These are phyloP conservation scores for Siderastrea radians DNA, from an alignment of 92 coral and sea anemone genomes.

Conservation along the genomic window DNA sequence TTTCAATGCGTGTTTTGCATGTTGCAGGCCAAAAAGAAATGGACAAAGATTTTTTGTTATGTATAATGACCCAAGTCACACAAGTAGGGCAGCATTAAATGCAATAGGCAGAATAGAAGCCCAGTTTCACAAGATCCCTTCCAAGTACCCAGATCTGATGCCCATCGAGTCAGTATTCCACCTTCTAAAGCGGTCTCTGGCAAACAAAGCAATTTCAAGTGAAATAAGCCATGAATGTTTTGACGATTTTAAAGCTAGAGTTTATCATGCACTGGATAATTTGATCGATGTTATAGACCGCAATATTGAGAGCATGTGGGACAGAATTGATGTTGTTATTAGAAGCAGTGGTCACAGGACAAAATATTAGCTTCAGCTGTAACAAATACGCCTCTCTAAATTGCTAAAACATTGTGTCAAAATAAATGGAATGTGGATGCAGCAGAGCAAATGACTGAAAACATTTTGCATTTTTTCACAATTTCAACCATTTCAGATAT, in stretches of 20 bases:
- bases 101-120: not conserved
- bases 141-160: not conserved
- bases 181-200: too few species aligned
- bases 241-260: constrained; percentile 55
- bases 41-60: constrained; percentile 67
- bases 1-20: constrained; percentile 66
- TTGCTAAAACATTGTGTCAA: not conserved
- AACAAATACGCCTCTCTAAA: not conserved
- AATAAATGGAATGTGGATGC: too few species aligned
- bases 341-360: not conserved
- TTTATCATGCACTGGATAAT: constrained; percentile 40
- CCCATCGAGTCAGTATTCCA: too few species aligned
- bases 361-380: not conserved
- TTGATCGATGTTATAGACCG: constrained; percentile 12
- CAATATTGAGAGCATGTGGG: not conserved
- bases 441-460: too few species aligned
- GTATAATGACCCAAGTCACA: constrained; percentile 81
- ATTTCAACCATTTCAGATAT: too few species aligned
- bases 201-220: too few species aligned
- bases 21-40: constrained; percentile 45
- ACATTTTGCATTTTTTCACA: too few species aligned
- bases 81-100: constrained; percentile 28
- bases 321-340: constrained; percentile 13
- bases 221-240: not conserved
- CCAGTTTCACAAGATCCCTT: not conserved